phyloP scores from a whole-genome alignment of 1,140 invertebrate genomes.

The Formica selysi region DNA sequence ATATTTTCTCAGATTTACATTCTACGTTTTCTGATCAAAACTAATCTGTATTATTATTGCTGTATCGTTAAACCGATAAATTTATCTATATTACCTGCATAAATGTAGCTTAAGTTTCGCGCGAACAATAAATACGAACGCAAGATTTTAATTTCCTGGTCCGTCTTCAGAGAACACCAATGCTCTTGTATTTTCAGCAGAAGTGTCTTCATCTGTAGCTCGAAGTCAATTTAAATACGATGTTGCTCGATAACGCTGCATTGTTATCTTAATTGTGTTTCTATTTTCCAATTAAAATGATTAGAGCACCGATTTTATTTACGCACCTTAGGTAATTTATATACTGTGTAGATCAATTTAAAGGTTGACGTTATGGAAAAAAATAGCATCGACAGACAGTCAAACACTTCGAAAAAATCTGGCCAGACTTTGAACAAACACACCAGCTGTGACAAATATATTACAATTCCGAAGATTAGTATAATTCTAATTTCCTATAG shows the following conservation, averaged over 20 bases:
- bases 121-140: not conserved
- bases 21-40: not conserved
- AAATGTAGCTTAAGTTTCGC: not conserved
- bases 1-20: not conserved
- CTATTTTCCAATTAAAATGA: not conserved
- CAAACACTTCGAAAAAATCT: slow-evolving; percentile 21
- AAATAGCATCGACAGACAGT: slow-evolving; percentile 8
- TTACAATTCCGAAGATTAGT: not conserved
- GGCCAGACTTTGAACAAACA: slow-evolving; percentile 1
- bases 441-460: not conserved
- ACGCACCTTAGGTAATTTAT: slow-evolving; percentile 26
- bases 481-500: not conserved
- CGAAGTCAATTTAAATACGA: not conserved
- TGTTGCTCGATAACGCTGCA: not conserved
- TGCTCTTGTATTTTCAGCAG: not conserved
- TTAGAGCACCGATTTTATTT: not conserved
- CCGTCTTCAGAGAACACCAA: not conserved
- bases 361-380: too few relatives aligned
- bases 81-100: slow-evolving; percentile 11
- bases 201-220: slow-evolving; percentile 29
- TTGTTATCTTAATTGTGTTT: not conserved
- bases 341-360: slow-evolving; percentile 8
- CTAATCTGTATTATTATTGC: not conserved
- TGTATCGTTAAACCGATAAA: not conserved
- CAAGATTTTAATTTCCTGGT: slow-evolving; percentile 18